Evolutionary conservation across 2,113 vertebrate genomes (phyloP).

Genomic region (Thinocorus orbignyianus): DNA sequence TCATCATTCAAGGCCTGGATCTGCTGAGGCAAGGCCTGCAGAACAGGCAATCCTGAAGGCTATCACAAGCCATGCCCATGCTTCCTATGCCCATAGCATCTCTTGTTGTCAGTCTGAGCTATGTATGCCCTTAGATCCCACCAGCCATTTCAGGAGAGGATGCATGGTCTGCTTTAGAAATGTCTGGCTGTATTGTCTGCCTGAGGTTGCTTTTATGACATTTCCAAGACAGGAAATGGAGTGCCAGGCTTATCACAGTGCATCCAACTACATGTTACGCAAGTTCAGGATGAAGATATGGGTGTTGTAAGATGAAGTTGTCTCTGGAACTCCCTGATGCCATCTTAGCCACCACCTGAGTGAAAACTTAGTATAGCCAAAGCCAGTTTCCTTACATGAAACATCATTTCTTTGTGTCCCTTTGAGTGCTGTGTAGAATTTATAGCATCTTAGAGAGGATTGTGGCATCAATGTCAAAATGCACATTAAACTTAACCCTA

Average conservation of each 20-base stretch:
- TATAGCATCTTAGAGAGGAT: neutral
- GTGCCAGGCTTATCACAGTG: neutral
- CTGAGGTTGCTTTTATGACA: neutral
- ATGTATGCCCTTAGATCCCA: fast-evolving
- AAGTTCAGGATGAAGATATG: neutral
- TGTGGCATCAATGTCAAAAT: neutral
- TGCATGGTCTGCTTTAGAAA: neutral
- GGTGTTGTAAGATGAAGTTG: neutral
- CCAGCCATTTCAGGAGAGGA: neutral
- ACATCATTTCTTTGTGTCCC: neutral
- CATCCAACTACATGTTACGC: neutral
- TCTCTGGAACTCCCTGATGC: neutral
- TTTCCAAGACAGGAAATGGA: neutral
- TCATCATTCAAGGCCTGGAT: neutral
- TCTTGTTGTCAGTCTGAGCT: neutral
- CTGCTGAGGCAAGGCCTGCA: neutral
- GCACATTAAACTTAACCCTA: neutral
- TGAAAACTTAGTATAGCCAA: neutral
- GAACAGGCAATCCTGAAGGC: neutral
- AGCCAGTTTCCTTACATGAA: neutral
- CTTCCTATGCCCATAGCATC: neutral
- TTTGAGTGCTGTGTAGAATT: neutral
- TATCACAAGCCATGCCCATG: neutral
- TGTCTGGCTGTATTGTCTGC: neutral
- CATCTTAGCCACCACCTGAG: neutral